Evolutionary conservation across 2,797 vertebrate species (phyloP), one percentile per base, ranked within the genome.

Genomic region (Arrhamphus sclerolepis): DNA sequence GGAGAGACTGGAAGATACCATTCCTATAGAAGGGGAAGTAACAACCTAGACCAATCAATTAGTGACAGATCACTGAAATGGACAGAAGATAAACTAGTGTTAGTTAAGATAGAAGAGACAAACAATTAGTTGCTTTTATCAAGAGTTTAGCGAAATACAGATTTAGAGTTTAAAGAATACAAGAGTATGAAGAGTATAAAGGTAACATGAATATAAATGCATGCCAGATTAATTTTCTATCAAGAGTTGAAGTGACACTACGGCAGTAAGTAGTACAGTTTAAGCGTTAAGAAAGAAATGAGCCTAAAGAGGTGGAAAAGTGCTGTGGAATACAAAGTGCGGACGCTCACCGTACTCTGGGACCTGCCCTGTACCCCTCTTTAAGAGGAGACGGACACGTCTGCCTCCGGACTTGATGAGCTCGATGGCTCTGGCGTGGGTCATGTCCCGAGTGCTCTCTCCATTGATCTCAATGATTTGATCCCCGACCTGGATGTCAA

Each of bases 41-140:
- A 98, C 94, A 99, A 95, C 96, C 97, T 99, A 96, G 95, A 97
- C 94, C 95, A 96, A 95, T 99, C 95, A 99, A 97, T 98, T 96
- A 98, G 96, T 95, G 96, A 97, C 94, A 96, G 95, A 95, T 93
- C 93, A 95, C 89, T 94, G 89, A 93, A 93, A 95, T 91, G 93
- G 90, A 94, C 82, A 89, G 82, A 91, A 91, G 92, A 89, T 83
- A 91, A 74, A 88, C 87, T 90, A 87, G 73, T 90, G 94, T 96
- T 95, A 96, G 92, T 93, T 86, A 86, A 93, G 91, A 77, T 2
- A 86, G 64, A 87, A 72, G 51, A 87, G 66, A 84, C 52, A 73
- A 17, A 70, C 21, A 77, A 88, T 80, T 72, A 84, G 92, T 94
- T 92, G n/a, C 20, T 17, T 22, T 60, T 28, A 59, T 38, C 56